Percentiles rank a stretch among this genome's conserved stretches.
Conservation (phyloP, 1,140 invertebrate genomes). For the Heliothis virescens region DNA sequence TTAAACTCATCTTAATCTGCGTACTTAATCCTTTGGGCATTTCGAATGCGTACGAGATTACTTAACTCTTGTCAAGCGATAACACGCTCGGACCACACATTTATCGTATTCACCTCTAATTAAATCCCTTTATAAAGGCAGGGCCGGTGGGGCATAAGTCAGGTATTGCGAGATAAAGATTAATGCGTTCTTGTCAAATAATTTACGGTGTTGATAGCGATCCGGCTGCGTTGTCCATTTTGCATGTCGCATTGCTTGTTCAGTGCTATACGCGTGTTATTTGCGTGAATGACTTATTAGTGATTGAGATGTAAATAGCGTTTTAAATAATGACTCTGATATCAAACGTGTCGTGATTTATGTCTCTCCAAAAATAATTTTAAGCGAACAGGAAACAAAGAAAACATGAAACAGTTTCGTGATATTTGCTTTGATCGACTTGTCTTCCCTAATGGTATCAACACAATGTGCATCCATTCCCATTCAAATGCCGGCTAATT, state of each 20-base stretch:
- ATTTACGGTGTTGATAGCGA: slow-evolving; percentile 74
- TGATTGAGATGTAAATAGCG: slow-evolving; percentile 56
- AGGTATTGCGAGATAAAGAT: slow-evolving; percentile 77
- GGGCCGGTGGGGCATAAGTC: slow-evolving; percentile 65
- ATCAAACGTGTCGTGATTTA: slow-evolving; percentile 4
- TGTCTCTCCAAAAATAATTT: not conserved
- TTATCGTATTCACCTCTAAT: slow-evolving; percentile 75
- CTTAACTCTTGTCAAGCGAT: slow-evolving; percentile 73
- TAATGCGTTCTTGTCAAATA: slow-evolving; percentile 78
- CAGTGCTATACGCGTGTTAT: slow-evolving; percentile 31
- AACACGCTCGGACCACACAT: slow-evolving; percentile 75
- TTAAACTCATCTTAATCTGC: slow-evolving; percentile 58
- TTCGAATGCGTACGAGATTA: slow-evolving; percentile 72
- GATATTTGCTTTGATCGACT: slow-evolving; percentile 24
- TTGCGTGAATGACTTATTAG: slow-evolving; percentile 46
- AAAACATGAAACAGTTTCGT: not conserved
- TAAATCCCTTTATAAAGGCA: slow-evolving; percentile 75
- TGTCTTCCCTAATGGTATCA: slow-evolving; percentile 8
- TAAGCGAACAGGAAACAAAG: not conserved
- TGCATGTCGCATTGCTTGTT: slow-evolving; percentile 55
- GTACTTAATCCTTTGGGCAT: slow-evolving; percentile 61
- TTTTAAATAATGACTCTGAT: slow-evolving; percentile 24
- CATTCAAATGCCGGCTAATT: slow-evolving; percentile 29
- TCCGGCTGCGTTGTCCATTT: slow-evolving; percentile 56
- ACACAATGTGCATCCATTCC: slow-evolving; percentile 32